phyloP scores from a whole-genome alignment of 2,888 invertebrate genomes.

The Ichneumon xanthorius region DNA sequence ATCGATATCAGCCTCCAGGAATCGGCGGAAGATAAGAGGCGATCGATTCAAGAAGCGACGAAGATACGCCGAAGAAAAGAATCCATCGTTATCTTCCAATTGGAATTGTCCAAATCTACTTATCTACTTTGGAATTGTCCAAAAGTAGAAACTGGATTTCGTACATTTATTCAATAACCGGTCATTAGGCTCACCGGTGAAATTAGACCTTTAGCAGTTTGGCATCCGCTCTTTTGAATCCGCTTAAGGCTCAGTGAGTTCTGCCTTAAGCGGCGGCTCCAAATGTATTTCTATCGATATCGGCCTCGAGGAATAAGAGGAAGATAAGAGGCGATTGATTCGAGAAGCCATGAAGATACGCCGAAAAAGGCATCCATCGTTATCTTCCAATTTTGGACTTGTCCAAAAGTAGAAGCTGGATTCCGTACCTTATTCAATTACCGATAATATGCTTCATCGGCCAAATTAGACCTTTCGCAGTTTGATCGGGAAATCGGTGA shows the following conservation, averaged over 20 bases:
- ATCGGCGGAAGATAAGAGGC: background rate
- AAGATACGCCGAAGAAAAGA: background rate
- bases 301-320: background rate
- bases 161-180: background rate
- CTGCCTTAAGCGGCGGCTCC: too few species aligned
- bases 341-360: background rate
- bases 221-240: conserved; percentile 16
- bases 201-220: background rate
- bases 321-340: background rate
- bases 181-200: background rate
- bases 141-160: background rate
- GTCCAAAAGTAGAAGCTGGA: background rate
- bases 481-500: background rate
- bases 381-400: background rate
- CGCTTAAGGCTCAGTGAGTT: conserved; percentile 69
- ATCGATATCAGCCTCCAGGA: too few species aligned
- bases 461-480: background rate
- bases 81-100: background rate
- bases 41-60: background rate
- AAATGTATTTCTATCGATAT: conserved; percentile 47
- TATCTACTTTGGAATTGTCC: background rate
- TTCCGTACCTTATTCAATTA: background rate
- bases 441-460: background rate
- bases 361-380: background rate
- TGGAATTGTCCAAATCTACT: background rate